Percentiles rank a stretch among this genome's conserved stretches.
phyloP scores from a whole-genome alignment of 2,888 invertebrate genomes.

The Drosophila infuscata region DNA sequence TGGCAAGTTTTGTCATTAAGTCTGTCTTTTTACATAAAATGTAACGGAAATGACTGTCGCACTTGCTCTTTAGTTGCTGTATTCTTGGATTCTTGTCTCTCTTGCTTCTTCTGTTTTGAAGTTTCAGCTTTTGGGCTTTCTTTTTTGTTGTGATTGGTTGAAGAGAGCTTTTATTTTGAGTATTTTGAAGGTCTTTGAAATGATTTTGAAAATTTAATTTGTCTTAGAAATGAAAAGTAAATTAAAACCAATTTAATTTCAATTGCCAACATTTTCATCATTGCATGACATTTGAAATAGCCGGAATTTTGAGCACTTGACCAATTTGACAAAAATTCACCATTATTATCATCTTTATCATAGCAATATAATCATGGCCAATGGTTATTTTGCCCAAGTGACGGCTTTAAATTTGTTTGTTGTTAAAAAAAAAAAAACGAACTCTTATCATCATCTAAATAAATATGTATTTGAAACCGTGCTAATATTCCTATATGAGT shows the following conservation, averaged over 20 bases:
- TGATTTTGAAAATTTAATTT: background rate
- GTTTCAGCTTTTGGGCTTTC: conserved; percentile 19
- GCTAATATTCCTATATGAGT: conserved; percentile 37
- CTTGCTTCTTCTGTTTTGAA: background rate
- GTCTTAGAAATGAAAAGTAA: background rate
- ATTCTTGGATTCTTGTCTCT: background rate
- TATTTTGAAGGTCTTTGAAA: background rate
- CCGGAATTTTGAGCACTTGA: conserved; percentile 6
- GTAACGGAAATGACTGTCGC: conserved; percentile 70
- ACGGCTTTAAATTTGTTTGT: conserved; percentile 11
- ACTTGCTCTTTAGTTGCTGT: conserved; percentile 16
- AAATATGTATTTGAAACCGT: background rate
- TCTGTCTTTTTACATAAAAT: conserved; percentile 37
- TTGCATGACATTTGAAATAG: background rate
- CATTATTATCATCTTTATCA: background rate
- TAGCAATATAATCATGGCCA: conserved; percentile 1
- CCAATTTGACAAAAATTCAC: background rate
- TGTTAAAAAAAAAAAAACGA: background rate
- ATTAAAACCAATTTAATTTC: background rate
- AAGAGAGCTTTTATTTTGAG: background rate
- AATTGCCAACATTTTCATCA: background rate
- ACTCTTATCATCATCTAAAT: conserved; percentile 13
- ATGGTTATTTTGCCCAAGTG: conserved; percentile 18
- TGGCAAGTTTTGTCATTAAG: conserved; percentile 55
- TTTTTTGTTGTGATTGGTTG: background rate